phyloP scores from a whole-genome alignment of 2,797 vertebrate species.

The Esox lucius region DNA sequence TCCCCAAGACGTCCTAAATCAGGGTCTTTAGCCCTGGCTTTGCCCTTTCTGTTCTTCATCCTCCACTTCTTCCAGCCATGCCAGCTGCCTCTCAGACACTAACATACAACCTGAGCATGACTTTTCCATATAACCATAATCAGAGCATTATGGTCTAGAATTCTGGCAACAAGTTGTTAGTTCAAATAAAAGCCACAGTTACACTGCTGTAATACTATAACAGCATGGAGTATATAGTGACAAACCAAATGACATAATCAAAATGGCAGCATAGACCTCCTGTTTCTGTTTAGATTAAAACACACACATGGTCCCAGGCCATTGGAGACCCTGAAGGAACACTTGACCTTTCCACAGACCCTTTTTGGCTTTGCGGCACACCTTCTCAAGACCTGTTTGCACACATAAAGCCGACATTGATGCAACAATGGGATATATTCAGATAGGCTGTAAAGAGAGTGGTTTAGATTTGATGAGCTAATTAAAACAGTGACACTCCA shows the following conservation, averaged over 20 bases:
- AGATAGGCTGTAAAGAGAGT: not conserved
- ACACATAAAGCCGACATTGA: not conserved
- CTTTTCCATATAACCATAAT: conserved; percentile 2
- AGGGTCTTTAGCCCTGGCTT: conserved; percentile 54
- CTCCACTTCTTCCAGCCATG: conserved; percentile 18
- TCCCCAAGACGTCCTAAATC: conserved; percentile 28
- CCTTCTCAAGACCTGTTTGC: not conserved
- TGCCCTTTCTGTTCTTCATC: conserved; percentile 36
- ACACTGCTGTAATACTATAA: conserved; percentile 2
- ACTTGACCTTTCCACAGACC: conserved; percentile 20
- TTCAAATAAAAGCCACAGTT: not conserved
- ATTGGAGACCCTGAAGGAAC: conserved; percentile 16
- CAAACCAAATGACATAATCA: not conserved
- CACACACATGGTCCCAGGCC: conserved; percentile 15
- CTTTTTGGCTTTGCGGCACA: conserved; percentile 6
- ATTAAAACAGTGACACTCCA: not conserved
- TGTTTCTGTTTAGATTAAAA: conserved; percentile 11
- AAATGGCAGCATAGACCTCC: not conserved
- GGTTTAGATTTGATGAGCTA: conserved; percentile 4
- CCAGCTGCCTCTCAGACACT: conserved; percentile 20
- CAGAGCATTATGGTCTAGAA: conserved; percentile 3
- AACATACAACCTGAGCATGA: conserved; percentile 13
- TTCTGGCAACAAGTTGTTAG: conserved; percentile 22
- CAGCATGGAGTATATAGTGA: not conserved
- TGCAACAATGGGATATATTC: conserved; percentile 1